Evolutionary conservation across 2,797 vertebrate genomes (phyloP), one percentile per base, ranked within the genome.

Genomic region (Caiman crocodilus): DNA sequence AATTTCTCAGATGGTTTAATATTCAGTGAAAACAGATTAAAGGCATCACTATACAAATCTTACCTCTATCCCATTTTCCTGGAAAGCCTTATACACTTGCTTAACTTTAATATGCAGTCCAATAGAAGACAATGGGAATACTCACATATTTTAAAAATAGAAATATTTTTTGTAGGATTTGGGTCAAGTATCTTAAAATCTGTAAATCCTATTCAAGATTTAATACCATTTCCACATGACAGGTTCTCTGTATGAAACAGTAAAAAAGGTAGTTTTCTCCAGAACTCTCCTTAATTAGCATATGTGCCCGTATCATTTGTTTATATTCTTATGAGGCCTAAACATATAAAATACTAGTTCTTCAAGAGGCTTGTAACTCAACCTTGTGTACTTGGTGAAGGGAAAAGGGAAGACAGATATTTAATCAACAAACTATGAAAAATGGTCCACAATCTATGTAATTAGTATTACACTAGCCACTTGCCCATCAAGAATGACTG

Each of bases 271-370:
- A 74, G 60, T 73, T 94, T 94, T 95, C 69, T 65, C 76, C 63
- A 88, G 76, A 85, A 56, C 20, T 85, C 78, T 16, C 60, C 77
- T 94, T 42, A 25, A 76, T 87, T 90, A 91, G 21, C 1, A 0
- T n/a, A 80, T 5, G 21, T 9, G 58, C 57, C 90, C 85, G 87
- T 76, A 14, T 92, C 92, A 92, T 67, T 42, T 92, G 67, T 82
- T 92, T 85, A 57, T 80, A 76, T 74, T 59, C 88, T 82, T 78
- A 84, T 84, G 89, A 80, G 85, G 76, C 69, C 74, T 79, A 67
- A 84, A 82, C 4, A 80, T 21, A 87, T 12, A 50, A 90, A 87
- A 93, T 82, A 93, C 94, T 96, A 90, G 90, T 87, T 96, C 93
- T 79, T 13, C n/a, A 82, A 88, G 88, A 86, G 90, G 77, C 50